A percentile compares a stretch with the other conserved stretches of the same genome.
Conservation (phyloP, 1,140 invertebrate genomes). For the Saxidomus purpurata region DNA sequence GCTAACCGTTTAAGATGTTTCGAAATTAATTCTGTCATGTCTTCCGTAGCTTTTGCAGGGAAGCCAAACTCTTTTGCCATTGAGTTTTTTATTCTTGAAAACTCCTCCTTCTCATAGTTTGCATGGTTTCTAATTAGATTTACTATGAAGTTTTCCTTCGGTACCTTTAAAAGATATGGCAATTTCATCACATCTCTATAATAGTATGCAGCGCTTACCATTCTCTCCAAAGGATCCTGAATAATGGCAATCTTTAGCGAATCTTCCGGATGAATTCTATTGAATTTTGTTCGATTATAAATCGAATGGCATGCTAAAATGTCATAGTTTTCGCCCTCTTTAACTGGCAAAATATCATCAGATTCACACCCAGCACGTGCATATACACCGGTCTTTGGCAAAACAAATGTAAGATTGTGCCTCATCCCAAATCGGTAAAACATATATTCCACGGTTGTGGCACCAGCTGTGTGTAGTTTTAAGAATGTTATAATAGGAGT, state of each 20-base stretch:
- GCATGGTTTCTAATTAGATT: not conserved
- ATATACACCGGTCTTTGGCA: constrained; percentile 78
- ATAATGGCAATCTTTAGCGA: not conserved
- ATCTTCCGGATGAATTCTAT: not conserved
- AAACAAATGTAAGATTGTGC: constrained; percentile 86
- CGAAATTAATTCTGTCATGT: not conserved
- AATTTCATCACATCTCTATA: not conserved
- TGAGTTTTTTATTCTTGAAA: not conserved
- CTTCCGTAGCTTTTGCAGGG: not conserved
- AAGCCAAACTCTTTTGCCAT: constrained; percentile 9
- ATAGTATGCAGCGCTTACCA: constrained; percentile 30
- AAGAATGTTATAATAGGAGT: constrained; percentile 26
- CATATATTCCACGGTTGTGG: constrained; percentile 87
- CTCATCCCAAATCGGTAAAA: constrained; percentile 87
- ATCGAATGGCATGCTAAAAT: constrained; percentile 1
- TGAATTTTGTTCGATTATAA: not conserved
- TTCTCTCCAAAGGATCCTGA: constrained; percentile 1
- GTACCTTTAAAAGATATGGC: not conserved
- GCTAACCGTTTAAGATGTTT: not conserved
- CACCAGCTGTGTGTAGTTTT: constrained; percentile 87
- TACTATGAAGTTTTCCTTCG: not conserved
- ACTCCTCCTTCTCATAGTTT: not conserved
- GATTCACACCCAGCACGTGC: not conserved
- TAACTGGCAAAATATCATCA: not conserved
- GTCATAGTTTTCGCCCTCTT: not conserved